Percentiles rank a stretch among this genome's conserved stretches.
Conservation (phyloP, 1,140 invertebrate species). For the Lepidurus packardi region DNA sequence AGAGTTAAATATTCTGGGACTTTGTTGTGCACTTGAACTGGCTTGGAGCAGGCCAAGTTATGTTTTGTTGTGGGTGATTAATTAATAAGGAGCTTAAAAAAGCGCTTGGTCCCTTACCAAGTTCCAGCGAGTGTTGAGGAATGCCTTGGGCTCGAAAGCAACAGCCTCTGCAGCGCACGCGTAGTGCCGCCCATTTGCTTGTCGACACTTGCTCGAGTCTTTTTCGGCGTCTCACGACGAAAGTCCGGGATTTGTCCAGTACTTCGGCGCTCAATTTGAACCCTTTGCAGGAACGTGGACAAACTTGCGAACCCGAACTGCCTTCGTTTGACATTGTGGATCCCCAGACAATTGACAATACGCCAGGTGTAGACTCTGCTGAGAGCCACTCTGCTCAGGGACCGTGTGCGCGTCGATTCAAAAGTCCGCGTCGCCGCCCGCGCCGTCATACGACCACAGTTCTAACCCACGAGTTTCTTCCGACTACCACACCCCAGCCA, state of each 20-base stretch:
- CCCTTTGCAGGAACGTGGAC: conserved; percentile 20
- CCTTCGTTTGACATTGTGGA: neutral
- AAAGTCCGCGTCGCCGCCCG: neutral
- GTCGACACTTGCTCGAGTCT: conserved; percentile 73
- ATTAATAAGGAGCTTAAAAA: neutral
- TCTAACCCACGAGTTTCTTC: conserved; percentile 14
- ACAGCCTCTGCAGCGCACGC: conserved; percentile 30
- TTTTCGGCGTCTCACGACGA: conserved; percentile 65
- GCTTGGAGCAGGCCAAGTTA: neutral
- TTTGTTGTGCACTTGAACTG: no score
- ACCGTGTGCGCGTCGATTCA: conserved; percentile 24
- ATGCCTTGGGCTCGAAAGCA: conserved; percentile 43
- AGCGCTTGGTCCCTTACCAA: conserved; percentile 49
- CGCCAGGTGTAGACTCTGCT: conserved; percentile 22
- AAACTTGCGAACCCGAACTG: conserved; percentile 15
- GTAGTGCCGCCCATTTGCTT: conserved; percentile 72
- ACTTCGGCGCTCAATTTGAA: conserved; percentile 23
- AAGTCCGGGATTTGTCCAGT: conserved; percentile 61
- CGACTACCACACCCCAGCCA: conserved; percentile 2
- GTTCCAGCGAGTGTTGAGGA: conserved; percentile 66
- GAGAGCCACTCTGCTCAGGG: conserved; percentile 25
- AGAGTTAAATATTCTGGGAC: no score
- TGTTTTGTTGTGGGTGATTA: neutral
- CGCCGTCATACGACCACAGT: conserved; percentile 29
- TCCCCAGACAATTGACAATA: neutral